Percentiles rank a stretch among this genome's conserved stretches.
phyloP scores from a whole-genome alignment of 2,113 vertebrate genomes.

The Malurus alboscapulatus region DNA sequence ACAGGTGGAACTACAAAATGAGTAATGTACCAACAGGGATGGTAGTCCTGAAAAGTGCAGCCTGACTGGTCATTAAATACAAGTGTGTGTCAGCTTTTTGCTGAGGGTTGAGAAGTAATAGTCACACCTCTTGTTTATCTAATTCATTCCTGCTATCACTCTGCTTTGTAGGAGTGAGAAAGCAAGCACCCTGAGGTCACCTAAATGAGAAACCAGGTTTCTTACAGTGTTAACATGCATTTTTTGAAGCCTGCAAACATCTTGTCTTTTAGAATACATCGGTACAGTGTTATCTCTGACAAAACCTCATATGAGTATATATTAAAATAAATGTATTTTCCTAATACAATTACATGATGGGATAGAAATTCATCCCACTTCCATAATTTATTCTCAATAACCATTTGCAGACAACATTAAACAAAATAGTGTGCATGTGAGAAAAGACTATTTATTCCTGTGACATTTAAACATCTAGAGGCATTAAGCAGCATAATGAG shows the following conservation, averaged over 20 bases:
- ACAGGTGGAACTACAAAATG: slow-evolving; percentile 7
- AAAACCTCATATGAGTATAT: neutral
- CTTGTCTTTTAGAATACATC: neutral
- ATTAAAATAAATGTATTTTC: neutral
- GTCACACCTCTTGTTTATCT: neutral
- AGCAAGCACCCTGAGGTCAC: neutral
- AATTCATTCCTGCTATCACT: neutral
- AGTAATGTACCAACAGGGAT: neutral
- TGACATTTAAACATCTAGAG: neutral
- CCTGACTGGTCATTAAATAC: slow-evolving; percentile 12
- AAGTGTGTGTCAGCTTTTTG: neutral
- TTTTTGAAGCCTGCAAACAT: neutral
- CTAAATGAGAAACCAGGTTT: neutral
- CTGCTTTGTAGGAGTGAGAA: neutral
- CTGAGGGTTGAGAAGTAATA: neutral
- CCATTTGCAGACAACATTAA: neutral
- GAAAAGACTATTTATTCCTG: neutral
- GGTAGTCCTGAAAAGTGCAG: neutral
- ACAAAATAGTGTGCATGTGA: neutral
- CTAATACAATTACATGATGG: neutral
- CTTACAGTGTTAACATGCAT: neutral
- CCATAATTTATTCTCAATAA: neutral
- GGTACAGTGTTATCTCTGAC: neutral
- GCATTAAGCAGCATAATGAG: neutral
- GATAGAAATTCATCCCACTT: neutral